Conservation (phyloP, 2,797 vertebrate species). For the Remorina albescens region DNA sequence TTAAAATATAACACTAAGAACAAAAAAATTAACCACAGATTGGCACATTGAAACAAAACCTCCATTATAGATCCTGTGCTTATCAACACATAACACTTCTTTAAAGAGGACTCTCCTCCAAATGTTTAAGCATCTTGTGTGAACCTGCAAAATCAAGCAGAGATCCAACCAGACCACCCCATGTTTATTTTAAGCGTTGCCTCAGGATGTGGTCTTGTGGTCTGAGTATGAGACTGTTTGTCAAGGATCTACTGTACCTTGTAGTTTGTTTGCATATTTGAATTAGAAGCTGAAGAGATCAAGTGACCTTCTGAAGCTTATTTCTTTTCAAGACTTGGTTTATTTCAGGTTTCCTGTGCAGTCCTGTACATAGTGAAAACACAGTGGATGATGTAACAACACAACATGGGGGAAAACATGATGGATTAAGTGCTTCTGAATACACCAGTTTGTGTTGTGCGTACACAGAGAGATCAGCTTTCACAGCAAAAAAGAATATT, state of each 20-base stretch:
- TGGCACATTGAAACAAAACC: too few relatives aligned
- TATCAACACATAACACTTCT: too few relatives aligned
- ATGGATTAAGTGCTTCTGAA: background rate
- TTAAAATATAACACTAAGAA: too few relatives aligned
- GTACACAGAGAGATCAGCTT: constrained; percentile 4
- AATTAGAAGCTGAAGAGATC: background rate
- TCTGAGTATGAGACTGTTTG: constrained; percentile 40
- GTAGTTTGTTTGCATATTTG: constrained; percentile 5
- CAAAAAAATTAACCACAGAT: too few relatives aligned
- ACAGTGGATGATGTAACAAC: constrained; percentile 8
- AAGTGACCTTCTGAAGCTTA: background rate
- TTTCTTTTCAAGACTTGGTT: background rate
- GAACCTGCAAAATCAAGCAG: constrained; percentile 16
- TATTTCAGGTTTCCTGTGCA: background rate
- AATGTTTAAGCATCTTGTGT: background rate
- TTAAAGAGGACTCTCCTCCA: background rate
- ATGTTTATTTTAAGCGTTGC: constrained; percentile 53
- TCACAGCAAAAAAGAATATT: background rate
- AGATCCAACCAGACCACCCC: constrained; percentile 19
- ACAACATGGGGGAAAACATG: background rate
- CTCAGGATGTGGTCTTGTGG: constrained; percentile 66
- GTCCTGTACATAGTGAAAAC: constrained; percentile 5
- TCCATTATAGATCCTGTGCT: too few relatives aligned
- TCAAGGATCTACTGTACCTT: constrained; percentile 27
- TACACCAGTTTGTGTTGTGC: constrained; percentile 3